Percentiles rank a stretch among this genome's conserved stretches.
phyloP scores from a whole-genome alignment of 2,797 vertebrate genomes.

The Chrosomus eos region DNA sequence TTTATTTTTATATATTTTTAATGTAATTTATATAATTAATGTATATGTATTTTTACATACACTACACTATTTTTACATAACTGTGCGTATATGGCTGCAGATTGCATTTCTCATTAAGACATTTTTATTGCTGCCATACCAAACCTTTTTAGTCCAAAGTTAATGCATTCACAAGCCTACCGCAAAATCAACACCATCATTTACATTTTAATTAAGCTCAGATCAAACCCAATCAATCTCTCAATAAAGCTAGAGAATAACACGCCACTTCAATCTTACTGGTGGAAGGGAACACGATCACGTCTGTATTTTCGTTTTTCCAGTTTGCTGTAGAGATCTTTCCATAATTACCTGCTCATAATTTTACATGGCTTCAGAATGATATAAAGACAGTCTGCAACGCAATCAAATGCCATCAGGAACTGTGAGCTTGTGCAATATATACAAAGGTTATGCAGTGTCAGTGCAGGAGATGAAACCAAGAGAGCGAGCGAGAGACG shows the following conservation, averaged over 20 bases:
- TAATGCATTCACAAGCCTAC: conserved; percentile 42
- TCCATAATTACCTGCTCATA: conserved; percentile 17
- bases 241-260: conserved; percentile 53
- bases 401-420: conserved; percentile 6
- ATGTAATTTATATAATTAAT: background rate
- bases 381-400: conserved; percentile 12
- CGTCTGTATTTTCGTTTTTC: background rate
- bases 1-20: background rate
- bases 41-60: background rate
- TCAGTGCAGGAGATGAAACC: conserved; percentile 24
- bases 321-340: conserved; percentile 1
- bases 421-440: conserved; percentile 26
- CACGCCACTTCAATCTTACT: conserved; percentile 8
- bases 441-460: conserved; percentile 8
- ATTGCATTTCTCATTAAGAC: background rate
- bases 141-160: conserved; percentile 2
- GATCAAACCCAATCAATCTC: conserved; percentile 74
- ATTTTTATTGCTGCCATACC: background rate
- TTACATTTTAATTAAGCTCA: conserved; percentile 76
- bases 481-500: background rate
- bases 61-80: background rate
- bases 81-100: background rate
- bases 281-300: background rate
- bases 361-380: background rate
- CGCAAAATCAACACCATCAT: conserved; percentile 71